These are phyloP conservation scores for Lepas anatifera DNA, from an alignment of 2,888 invertebrate genomes.

Conservation along the genomic window DNA sequence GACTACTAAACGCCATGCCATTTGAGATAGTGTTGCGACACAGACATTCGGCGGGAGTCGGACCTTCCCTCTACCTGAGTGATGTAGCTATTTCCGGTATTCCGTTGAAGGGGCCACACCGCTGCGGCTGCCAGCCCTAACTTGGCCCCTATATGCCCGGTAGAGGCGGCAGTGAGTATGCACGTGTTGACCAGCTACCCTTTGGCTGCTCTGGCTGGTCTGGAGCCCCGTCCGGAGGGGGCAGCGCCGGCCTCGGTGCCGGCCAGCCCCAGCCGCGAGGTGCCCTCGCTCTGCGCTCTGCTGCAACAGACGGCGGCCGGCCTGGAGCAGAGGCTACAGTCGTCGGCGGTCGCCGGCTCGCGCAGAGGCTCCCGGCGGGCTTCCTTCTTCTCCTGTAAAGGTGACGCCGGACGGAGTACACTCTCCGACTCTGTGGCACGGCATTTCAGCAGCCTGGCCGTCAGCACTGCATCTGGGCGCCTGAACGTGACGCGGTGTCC, in stretches of 20 bases:
- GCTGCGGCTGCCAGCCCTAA: no score
- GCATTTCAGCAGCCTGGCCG: no score
- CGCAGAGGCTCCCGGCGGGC: not conserved
- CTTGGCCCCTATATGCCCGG: not conserved
- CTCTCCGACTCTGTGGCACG: no score
- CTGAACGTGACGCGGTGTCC: no score
- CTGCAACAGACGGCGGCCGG: not conserved
- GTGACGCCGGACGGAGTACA: not conserved
- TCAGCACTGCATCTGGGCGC: no score
- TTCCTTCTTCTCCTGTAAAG: slow-evolving; percentile 9
- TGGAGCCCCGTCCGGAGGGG: not conserved
- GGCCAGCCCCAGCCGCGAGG: not conserved
- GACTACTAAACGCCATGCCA: no score
- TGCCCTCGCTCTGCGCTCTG: not conserved
- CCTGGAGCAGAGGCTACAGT: not conserved
- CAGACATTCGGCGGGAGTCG: no score
- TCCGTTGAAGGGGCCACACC: no score
- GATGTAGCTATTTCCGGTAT: no score
- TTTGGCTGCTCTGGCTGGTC: not conserved
- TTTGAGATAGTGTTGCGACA: no score
- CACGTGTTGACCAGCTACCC: not conserved
- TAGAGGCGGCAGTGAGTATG: not conserved
- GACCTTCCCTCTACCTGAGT: no score
- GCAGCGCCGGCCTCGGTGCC: not conserved
- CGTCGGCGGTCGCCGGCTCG: not conserved